These are phyloP conservation scores for Caenorhabditis sp. DNA, from an alignment of 2,888 invertebrate species.

Conservation along the genomic window DNA sequence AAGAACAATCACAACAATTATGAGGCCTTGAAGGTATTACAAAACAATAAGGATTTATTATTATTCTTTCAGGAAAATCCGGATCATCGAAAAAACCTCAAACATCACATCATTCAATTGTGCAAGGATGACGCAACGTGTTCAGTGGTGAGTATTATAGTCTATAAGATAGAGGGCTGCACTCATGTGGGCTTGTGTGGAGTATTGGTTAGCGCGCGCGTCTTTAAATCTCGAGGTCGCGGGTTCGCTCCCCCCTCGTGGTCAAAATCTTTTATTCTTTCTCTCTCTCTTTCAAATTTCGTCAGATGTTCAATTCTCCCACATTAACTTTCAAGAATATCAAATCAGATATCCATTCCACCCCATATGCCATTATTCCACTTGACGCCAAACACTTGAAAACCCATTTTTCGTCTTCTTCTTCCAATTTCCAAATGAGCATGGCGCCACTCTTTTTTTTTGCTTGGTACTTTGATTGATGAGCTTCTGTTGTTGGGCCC, in stretches of 20 bases:
- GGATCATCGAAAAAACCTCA: conserved; percentile 59
- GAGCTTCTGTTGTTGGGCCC: neutral
- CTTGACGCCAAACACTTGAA: neutral
- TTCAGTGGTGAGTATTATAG: conserved; percentile 56
- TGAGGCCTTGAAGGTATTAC: neutral
- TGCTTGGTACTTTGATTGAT: neutral
- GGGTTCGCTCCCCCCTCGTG: too few species aligned
- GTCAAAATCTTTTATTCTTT: too few species aligned
- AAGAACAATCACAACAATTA: neutral
- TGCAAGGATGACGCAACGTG: conserved; percentile 66
- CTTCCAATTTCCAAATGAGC: neutral
- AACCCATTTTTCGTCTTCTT: neutral
- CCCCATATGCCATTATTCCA: neutral
- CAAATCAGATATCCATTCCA: neutral
- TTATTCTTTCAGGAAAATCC: conserved; percentile 60
- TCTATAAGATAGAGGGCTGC: neutral
- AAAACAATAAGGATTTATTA: neutral
- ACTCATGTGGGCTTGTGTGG: too few species aligned
- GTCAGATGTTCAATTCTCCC: neutral
- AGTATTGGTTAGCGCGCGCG: too few species aligned
- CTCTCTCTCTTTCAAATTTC: too few species aligned
- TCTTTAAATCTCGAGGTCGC: too few species aligned
- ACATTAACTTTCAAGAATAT: neutral
- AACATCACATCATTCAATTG: conserved; percentile 65
- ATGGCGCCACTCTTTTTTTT: too few species aligned